These are phyloP conservation scores for Apodemus agrarius DNA, from an alignment of 2,797 vertebrate species.

Conservation along the genomic window DNA sequence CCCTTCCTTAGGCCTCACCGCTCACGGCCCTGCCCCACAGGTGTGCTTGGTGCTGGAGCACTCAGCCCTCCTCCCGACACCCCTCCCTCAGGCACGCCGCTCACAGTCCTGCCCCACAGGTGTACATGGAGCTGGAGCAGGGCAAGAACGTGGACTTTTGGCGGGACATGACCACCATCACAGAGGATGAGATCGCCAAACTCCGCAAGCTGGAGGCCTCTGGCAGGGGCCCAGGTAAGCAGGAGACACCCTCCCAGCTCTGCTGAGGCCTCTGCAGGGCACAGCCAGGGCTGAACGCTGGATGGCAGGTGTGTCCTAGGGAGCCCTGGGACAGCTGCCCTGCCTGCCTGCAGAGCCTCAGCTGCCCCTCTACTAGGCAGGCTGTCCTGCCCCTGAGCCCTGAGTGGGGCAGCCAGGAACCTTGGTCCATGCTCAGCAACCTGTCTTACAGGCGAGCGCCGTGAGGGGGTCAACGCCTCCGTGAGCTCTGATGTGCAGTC, in stretches of 20 bases:
- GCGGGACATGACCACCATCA: conserved; percentile 99
- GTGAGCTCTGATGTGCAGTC: conserved; percentile 96
- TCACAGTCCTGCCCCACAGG: conserved; percentile 83
- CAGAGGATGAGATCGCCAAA: conserved; percentile 98
- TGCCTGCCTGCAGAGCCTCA: neutral
- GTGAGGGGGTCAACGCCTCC: conserved; percentile 97
- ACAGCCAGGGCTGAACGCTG: neutral
- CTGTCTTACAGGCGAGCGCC: conserved; percentile 92
- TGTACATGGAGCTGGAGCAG: conserved; percentile 99
- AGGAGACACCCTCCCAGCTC: neutral
- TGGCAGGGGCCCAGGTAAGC: conserved; percentile 94
- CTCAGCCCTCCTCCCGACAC: no score
- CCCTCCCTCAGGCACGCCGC: neutral
- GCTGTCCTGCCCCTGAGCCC: accelerated
- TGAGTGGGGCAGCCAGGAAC: neutral
- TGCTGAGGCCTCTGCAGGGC: neutral
- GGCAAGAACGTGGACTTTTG: conserved; percentile 99
- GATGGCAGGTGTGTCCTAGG: neutral
- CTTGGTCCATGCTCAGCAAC: accelerated
- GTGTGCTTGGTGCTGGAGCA: conserved; percentile 99
- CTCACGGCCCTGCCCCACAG: conserved; percentile 79
- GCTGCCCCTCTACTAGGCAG: neutral
- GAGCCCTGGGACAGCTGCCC: neutral
- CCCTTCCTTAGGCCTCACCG: neutral
- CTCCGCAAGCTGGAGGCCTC: conserved; percentile 96